Conservation (phyloP, 1,140 invertebrate genomes). For the Orussus abietinus region DNA sequence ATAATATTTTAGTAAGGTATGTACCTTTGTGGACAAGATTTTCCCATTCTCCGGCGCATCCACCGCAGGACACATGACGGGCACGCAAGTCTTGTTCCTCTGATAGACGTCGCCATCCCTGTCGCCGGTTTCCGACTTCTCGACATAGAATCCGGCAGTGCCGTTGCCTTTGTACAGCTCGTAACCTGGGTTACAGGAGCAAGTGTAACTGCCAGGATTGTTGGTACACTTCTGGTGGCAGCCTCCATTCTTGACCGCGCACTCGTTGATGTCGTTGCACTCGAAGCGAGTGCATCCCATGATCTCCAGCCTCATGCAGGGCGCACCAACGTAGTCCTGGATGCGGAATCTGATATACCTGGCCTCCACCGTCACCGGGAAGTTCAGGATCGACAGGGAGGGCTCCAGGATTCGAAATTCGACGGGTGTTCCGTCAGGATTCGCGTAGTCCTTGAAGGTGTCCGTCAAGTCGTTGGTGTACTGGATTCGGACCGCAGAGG, state of each 20-base stretch:
- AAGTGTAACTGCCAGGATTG: conserved; percentile 80
- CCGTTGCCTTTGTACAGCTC: conserved; percentile 87
- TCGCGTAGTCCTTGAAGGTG: conserved; percentile 84
- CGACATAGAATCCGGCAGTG: conserved; percentile 84
- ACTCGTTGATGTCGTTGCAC: conserved; percentile 92
- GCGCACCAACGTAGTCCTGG: conserved; percentile 83
- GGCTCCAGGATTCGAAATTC: conserved; percentile 86
- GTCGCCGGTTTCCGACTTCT: conserved; percentile 78
- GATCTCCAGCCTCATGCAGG: conserved; percentile 87
- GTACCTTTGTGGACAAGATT: conserved; percentile 74
- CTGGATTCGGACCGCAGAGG: conserved; percentile 80
- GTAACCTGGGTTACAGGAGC: conserved; percentile 88
- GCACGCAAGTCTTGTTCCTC: conserved; percentile 93
- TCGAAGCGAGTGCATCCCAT: conserved; percentile 90
- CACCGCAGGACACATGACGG: conserved; percentile 81
- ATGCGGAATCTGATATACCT: conserved; percentile 84
- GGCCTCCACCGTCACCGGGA: conserved; percentile 88
- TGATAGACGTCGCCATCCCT: conserved; percentile 85
- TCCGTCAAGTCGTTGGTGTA: conserved; percentile 88
- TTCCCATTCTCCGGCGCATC: conserved; percentile 84
- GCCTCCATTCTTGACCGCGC: conserved; percentile 81
- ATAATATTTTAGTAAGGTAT: too few species aligned
- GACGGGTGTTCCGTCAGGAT: conserved; percentile 87
- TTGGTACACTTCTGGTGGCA: conserved; percentile 94
- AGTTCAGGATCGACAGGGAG: conserved; percentile 81